These are phyloP conservation scores for Silurus asotus DNA, from an alignment of 2,113 vertebrate genomes.

Conservation along the genomic window DNA sequence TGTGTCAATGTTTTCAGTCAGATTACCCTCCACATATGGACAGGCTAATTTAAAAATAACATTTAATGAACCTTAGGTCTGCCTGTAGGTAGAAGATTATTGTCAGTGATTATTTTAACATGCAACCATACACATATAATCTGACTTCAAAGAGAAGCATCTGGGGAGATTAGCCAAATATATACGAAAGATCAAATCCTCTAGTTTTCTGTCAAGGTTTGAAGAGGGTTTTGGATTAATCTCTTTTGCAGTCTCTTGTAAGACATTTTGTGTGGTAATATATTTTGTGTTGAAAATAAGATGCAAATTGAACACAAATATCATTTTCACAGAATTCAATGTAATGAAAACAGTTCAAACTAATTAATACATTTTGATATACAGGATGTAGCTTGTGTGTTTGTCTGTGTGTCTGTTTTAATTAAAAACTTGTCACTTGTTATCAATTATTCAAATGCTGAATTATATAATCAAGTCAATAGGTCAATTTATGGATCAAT, in stretches of 20 bases:
- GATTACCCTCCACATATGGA: background rate
- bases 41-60: background rate
- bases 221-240: no score
- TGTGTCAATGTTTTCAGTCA: background rate
- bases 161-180: background rate
- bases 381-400: background rate
- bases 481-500: conserved; percentile 41
- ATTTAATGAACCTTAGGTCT: background rate
- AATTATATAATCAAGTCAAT: conserved; percentile 34
- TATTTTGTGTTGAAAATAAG: background rate
- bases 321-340: background rate
- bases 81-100: no score
- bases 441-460: conserved; percentile 16
- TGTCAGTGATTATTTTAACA: background rate
- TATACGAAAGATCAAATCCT: background rate
- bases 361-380: background rate
- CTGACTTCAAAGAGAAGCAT: conserved; percentile 11
- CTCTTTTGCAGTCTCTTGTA: background rate
- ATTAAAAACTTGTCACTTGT: conserved; percentile 17
- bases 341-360: background rate
- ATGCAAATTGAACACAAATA: background rate
- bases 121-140: background rate
- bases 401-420: background rate
- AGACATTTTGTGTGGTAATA: background rate
- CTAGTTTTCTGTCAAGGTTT: background rate